Evolutionary conservation across 2,797 vertebrate genomes (phyloP).

Genomic region (Eutrigla gurnardus): DNA sequence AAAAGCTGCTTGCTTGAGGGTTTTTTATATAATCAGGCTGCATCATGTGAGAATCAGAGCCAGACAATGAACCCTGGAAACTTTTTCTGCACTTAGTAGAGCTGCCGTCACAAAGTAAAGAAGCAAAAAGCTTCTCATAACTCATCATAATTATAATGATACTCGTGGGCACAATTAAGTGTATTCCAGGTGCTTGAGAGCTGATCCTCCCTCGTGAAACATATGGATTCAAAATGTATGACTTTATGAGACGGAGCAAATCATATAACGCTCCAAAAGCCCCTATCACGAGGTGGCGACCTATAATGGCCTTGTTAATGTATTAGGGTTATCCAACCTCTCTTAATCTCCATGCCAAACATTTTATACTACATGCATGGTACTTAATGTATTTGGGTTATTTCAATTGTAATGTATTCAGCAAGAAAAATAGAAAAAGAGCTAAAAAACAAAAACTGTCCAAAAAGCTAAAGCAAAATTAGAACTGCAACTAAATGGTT

Average conservation of each 20-base stretch:
- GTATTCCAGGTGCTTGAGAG: background rate
- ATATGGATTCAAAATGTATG: background rate
- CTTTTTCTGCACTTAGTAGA: conserved; percentile 32
- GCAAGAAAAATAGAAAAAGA: background rate
- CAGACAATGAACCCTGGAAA: conserved; percentile 30
- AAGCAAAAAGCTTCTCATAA: conserved; percentile 2
- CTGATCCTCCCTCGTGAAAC: background rate
- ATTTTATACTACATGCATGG: background rate
- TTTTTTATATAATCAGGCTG: conserved; percentile 27
- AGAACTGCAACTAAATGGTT: background rate
- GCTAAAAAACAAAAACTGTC: background rate
- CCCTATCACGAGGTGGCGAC: background rate
- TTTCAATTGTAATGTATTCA: background rate
- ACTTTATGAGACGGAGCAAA: conserved; percentile 7
- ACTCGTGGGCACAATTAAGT: background rate
- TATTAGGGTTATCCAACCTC: background rate
- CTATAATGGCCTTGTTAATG: background rate
- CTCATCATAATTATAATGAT: background rate
- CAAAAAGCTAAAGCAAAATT: background rate
- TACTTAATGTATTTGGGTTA: background rate
- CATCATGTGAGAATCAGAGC: conserved; percentile 17
- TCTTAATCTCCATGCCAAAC: background rate
- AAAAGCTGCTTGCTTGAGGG: conserved; percentile 21
- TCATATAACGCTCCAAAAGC: background rate
- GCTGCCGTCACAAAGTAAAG: conserved; percentile 42